Percentiles rank a stretch among this genome's conserved stretches.
phyloP scores from a whole-genome alignment of 2,113 vertebrate species.

The Myocastor coypus region DNA sequence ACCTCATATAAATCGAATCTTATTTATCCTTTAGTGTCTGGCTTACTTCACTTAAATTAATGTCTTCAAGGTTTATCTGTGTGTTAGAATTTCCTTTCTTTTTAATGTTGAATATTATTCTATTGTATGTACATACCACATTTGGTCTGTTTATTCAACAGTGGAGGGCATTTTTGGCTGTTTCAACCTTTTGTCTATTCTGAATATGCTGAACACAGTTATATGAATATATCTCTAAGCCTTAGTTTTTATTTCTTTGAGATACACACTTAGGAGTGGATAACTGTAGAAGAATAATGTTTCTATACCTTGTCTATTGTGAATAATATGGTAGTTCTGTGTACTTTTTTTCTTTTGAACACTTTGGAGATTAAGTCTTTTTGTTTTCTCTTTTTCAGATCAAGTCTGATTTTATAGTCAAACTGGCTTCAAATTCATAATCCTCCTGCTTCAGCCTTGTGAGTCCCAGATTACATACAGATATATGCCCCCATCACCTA shows the following conservation, averaged over 20 bases:
- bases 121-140: neutral
- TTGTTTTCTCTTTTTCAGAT: neutral
- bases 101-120: slow-evolving; percentile 12
- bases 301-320: neutral
- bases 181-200: slow-evolving; percentile 12
- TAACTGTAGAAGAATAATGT: neutral
- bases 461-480: neutral
- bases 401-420: neutral
- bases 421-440: neutral
- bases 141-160: slow-evolving; percentile 17
- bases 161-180: neutral
- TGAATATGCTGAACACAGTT: neutral
- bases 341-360: neutral
- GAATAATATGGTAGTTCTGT: neutral
- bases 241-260: neutral
- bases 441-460: neutral
- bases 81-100: slow-evolving; percentile 43
- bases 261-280: neutral
- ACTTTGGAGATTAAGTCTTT: neutral
- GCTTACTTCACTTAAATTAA: neutral
- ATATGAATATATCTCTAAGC: neutral
- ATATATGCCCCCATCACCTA: neutral
- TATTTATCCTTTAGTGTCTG: slow-evolving; percentile 27
- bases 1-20: neutral
- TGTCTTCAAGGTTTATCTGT: neutral